Evolutionary conservation across 2,797 vertebrate genomes (phyloP), one percentile per base, ranked within the genome.

Genomic region (Otolemur crassicaudatus): DNA sequence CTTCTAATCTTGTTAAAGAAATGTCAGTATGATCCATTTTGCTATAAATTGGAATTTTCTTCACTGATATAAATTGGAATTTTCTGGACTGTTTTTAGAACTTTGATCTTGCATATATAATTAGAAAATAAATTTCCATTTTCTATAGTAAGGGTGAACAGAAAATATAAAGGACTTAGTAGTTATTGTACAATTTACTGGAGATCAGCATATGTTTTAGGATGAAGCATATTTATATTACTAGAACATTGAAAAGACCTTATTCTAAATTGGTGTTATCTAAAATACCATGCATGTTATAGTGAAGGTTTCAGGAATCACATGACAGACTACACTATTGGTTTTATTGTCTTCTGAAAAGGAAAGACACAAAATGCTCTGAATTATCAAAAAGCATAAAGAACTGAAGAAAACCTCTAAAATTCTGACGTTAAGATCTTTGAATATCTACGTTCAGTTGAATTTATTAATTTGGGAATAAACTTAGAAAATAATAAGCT

Each of bases 381-480:
- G 16, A 53, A 53, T 87, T 20, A 61, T 31, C 60, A 82, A 79
- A 83, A 75, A 92, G 43, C n/a, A n/a, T 34, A 34, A 86, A 87
- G 34, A 92, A 40, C 27, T 53, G 22, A 60, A 85, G 61, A 25
- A 85, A 81, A 63, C 17, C 2, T 13, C 34, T 34, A 67, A 75
- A 81, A 82, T 37, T 69, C 37, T 40, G 2, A 75, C 22, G 37
- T 79, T n/a, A 58, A 27, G 49, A 43, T 49, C 49, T 85, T 93
- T 77, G 43, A 31, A 70, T 37, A n/a, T 37, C 34, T 95, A 37
- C 61, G 37, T 72, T 89, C 56, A 56, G 82, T 16, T 61, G 61
- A 90, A 2, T 79, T 93, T 82, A 94, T 73, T 94, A 37, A 83
- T 93, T 65, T 79, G 58, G 27, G 9, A 83, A 58, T 96, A 81